These are phyloP conservation scores for Graphium colonna DNA, from an alignment of 2,888 invertebrate species.

Conservation along the genomic window DNA sequence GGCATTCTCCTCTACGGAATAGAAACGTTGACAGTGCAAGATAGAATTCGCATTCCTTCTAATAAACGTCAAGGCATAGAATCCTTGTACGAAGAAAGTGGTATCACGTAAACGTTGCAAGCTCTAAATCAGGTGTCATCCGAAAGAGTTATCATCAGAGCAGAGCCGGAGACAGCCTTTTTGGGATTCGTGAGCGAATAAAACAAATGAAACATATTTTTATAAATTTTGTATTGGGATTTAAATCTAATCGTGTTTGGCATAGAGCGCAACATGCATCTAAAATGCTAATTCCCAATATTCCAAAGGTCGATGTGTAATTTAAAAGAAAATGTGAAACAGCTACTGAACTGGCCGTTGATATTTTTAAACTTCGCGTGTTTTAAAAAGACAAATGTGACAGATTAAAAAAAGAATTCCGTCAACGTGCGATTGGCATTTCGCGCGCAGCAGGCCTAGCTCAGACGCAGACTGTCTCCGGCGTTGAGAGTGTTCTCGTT, in stretches of 20 bases:
- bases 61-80: slow-evolving; percentile 51
- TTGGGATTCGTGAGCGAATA: slow-evolving; percentile 7
- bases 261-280: slow-evolving; percentile 18
- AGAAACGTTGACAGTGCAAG: slow-evolving; percentile 64
- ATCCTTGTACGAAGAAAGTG: slow-evolving; percentile 42
- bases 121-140: slow-evolving; percentile 59
- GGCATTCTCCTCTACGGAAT: slow-evolving; percentile 70
- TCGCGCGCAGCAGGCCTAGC: slow-evolving; percentile 24
- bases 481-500: slow-evolving; percentile 59
- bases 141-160: slow-evolving; percentile 47
- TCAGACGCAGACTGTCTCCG: slow-evolving; percentile 57
- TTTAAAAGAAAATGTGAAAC: slow-evolving; percentile 1
- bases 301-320: too few species aligned
- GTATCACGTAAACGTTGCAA: slow-evolving; percentile 51
- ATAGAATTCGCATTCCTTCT: slow-evolving; percentile 63
- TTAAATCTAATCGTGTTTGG: slow-evolving; percentile 4
- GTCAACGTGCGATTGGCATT: background rate
- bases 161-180: slow-evolving; percentile 62
- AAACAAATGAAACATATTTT: background rate
- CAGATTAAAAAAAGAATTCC: background rate
- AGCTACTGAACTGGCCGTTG: slow-evolving; percentile 6
- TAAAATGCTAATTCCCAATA: slow-evolving; percentile 9
- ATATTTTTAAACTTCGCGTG: too few species aligned
- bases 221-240: background rate
- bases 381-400: too few species aligned